phyloP scores from a whole-genome alignment of 1,140 invertebrate genomes.

The Drosophila pruinosa region DNA sequence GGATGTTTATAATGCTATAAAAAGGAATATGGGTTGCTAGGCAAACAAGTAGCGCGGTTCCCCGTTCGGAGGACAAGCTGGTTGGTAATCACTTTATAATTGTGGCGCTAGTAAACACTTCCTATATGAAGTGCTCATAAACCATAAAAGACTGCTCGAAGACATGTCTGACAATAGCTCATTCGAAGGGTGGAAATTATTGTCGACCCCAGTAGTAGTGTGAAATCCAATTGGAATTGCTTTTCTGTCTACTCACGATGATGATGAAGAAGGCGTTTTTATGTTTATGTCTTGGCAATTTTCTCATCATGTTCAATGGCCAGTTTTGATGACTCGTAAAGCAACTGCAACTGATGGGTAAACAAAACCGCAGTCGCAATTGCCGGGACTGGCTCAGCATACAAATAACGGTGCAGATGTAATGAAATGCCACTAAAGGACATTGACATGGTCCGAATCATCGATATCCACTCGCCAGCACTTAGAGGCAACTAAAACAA shows the following conservation, averaged over 20 bases:
- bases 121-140: constrained; percentile 43
- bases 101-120: constrained; percentile 54
- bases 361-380: constrained; percentile 35
- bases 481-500: constrained; percentile 56
- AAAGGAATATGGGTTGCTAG: constrained; percentile 27
- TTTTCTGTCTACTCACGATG: constrained; percentile 51
- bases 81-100: constrained; percentile 69
- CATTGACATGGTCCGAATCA: constrained; percentile 71
- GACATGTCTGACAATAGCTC: constrained; percentile 22
- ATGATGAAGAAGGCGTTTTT: constrained; percentile 53
- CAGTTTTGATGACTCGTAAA: constrained; percentile 46
- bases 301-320: constrained; percentile 43
- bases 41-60: constrained; percentile 6
- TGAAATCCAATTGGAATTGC: constrained; percentile 16
- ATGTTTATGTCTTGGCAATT: constrained; percentile 50
- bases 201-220: constrained; percentile 2
- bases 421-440: constrained; percentile 74
- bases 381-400: not conserved
- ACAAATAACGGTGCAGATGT: constrained; percentile 55
- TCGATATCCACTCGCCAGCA: constrained; percentile 50
- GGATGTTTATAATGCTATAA: not conserved
- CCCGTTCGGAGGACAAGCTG: not conserved
- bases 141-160: constrained; percentile 21
- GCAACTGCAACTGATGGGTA: constrained; percentile 46
- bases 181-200: constrained; percentile 35